Base-by-base conservation (phyloP, 2,888 invertebrate genomes). In the Iselma pallidipennis region DNA sequence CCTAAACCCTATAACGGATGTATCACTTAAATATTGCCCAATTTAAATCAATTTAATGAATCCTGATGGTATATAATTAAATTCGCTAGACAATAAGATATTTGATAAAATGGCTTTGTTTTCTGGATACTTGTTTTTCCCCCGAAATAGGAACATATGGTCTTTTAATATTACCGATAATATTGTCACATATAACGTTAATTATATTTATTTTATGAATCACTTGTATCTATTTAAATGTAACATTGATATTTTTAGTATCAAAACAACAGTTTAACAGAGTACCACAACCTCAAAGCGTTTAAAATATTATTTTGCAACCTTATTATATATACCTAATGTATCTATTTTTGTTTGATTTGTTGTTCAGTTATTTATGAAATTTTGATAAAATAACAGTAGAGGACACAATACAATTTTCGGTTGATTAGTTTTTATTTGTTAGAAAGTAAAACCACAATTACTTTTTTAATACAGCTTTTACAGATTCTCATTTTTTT, bases 141-240 rank as follows among this genome's bases (percentile, higher is more conserved):
- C n/a, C n/a, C n/a, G n/a, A 45, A 9, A 21, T 19, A 45, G 4
- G 37, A 45, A 45, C 45, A 45, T 45, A 45, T 21, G 21, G 21
- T 19, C 19, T 12, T 45, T 45, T 7, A 19, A 45, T 45, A 19
- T 7, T 45, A 45, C 21, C 21, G 49, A 55, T 55, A 55, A 55
- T 48, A 55, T 51, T 25, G 26, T 48, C 19, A 16, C 25, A n/a
- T n/a, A n/a, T n/a, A 21, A 45, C 21, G 10, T 49, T 49, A 55
- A 55, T 55, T 55, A 31, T 49, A 48, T 55, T 55, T 55, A 48
- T 55, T 45, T 45, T 55, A 55, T 55, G 55, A 55, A 55, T 55
- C 55, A 55, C 28, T 31, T 33, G 21, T 1, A 33, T 29, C 55
- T 55, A 48, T 55, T 55, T 55, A 55, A 55, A 45, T 29, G 14